Evolutionary conservation across 1,140 invertebrate species (phyloP).

Genomic region (Anadara kagoshimensis): DNA sequence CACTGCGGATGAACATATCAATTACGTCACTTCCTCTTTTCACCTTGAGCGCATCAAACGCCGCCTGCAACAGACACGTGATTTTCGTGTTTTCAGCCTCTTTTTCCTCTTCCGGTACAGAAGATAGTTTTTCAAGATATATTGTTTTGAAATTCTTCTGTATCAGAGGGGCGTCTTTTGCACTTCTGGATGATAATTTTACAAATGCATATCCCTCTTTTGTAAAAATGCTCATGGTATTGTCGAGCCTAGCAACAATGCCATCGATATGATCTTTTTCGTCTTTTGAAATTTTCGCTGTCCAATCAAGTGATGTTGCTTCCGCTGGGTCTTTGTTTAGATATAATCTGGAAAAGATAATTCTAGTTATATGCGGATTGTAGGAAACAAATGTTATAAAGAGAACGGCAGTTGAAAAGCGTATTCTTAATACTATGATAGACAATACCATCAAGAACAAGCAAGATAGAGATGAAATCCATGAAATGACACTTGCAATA

Average conservation of each 20-base stretch:
- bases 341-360: slow-evolving; percentile 38
- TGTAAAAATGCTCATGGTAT: slow-evolving; percentile 49
- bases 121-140: slow-evolving; percentile 41
- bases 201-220: slow-evolving; percentile 58
- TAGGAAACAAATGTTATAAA: neutral
- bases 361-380: neutral
- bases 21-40: slow-evolving; percentile 52
- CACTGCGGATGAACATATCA: slow-evolving; percentile 62
- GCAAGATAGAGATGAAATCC: no score
- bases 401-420: no score
- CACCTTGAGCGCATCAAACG: slow-evolving; percentile 56
- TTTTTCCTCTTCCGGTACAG: slow-evolving; percentile 30
- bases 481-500: no score
- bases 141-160: slow-evolving; percentile 53
- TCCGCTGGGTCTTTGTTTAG: slow-evolving; percentile 47
- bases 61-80: slow-evolving; percentile 56
- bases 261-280: slow-evolving; percentile 39
- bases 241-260: slow-evolving; percentile 42
- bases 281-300: slow-evolving; percentile 29
- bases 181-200: slow-evolving; percentile 64
- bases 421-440: no score
- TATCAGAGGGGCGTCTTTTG: slow-evolving; percentile 64
- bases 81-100: slow-evolving; percentile 58
- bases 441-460: no score
- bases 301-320: slow-evolving; percentile 45